phyloP scores from a whole-genome alignment of 2,113 vertebrate genomes.

The Eurypyga helias region DNA sequence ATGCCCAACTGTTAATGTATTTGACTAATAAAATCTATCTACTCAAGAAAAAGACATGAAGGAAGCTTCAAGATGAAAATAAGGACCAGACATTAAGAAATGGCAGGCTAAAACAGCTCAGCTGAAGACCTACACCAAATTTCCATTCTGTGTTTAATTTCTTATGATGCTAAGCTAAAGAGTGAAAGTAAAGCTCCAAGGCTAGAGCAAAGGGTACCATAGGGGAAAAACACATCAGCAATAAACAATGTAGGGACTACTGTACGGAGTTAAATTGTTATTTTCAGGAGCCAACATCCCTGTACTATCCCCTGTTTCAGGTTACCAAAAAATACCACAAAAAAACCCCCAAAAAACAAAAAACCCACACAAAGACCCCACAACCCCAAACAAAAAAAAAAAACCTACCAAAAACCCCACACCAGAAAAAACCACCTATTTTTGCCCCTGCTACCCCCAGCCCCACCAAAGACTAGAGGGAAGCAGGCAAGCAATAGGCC shows the following conservation, averaged over 20 bases:
- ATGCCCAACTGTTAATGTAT: neutral
- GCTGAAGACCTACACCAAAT: neutral
- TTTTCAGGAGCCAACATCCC: neutral
- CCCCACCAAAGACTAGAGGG: neutral
- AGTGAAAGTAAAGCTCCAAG: neutral
- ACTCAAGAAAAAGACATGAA: neutral
- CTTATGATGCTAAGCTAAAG: neutral
- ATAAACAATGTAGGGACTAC: neutral
- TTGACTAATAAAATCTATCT: neutral
- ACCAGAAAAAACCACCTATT: accelerated
- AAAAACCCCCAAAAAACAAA: neutral
- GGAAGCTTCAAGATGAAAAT: neutral
- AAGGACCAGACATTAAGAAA: neutral
- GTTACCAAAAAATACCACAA: neutral
- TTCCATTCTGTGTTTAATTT: neutral
- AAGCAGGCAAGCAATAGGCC: neutral
- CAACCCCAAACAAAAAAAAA: accelerated
- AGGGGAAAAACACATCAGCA: neutral
- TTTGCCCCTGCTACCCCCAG: neutral
- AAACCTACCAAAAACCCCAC: too few relatives aligned
- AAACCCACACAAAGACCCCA: too few relatives aligned
- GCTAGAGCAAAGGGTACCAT: neutral
- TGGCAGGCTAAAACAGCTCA: neutral
- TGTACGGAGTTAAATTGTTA: neutral
- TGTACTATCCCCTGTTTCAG: neutral